phyloP scores from a whole-genome alignment of 2,888 invertebrate species.

The Heliothis peltigera region DNA sequence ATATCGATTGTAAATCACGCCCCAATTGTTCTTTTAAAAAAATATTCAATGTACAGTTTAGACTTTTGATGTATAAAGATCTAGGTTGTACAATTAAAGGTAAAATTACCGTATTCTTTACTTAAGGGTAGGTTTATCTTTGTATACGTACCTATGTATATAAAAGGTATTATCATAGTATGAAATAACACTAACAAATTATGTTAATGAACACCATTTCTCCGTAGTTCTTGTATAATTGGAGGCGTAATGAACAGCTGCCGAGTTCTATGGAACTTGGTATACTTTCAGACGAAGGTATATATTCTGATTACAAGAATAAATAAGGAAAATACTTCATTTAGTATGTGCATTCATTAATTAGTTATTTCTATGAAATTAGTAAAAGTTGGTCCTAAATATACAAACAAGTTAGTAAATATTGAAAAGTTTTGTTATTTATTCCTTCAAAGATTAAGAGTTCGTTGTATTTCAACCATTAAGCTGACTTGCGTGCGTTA shows the following conservation, averaged over 20 bases:
- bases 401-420: background rate
- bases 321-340: constrained; percentile 34
- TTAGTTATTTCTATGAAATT: constrained; percentile 1
- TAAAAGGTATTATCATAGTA: background rate
- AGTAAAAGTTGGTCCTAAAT: constrained; percentile 3
- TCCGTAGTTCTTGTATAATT: constrained; percentile 32
- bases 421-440: background rate
- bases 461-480: too few relatives aligned
- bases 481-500: too few relatives aligned
- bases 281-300: constrained; percentile 27
- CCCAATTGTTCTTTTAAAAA: too few relatives aligned
- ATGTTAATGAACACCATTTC: constrained; percentile 20
- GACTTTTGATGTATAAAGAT: too few relatives aligned
- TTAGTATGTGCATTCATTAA: constrained; percentile 58
- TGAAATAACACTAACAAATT: constrained; percentile 7
- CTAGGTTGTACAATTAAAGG: too few relatives aligned
- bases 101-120: too few relatives aligned
- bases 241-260: constrained; percentile 44
- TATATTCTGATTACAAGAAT: constrained; percentile 31
- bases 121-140: too few relatives aligned
- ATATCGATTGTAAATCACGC: too few relatives aligned
- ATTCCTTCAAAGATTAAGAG: too few relatives aligned
- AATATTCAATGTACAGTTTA: too few relatives aligned
- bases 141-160: too few relatives aligned
- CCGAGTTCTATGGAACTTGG: constrained; percentile 23